These are phyloP conservation scores for Steinernema feltiae DNA, from an alignment of 1,140 invertebrate genomes.

Conservation along the genomic window DNA sequence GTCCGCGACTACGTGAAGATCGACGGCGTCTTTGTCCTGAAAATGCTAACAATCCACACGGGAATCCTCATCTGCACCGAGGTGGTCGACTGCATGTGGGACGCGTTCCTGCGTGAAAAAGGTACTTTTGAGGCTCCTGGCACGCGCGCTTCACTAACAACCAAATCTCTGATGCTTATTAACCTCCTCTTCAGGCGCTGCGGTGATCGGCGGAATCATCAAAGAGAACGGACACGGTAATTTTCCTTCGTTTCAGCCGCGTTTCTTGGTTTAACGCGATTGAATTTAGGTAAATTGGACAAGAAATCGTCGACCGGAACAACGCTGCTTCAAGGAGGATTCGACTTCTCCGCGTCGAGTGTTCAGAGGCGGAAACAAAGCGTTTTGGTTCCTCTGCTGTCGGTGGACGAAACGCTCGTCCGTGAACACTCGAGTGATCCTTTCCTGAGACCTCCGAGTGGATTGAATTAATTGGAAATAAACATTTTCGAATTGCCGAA, in stretches of 20 bases:
- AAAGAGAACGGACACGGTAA: constrained; percentile 26
- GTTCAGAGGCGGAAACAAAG: constrained; percentile 42
- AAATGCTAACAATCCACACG: constrained; percentile 54
- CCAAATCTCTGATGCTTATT: constrained; percentile 1
- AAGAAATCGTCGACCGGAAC: neutral
- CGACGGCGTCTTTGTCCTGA: constrained; percentile 51
- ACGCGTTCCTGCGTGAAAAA: constrained; percentile 34
- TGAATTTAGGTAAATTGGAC: constrained; percentile 15
- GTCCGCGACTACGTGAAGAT: constrained; percentile 54
- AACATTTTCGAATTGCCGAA: too few relatives aligned
- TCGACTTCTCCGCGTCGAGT: constrained; percentile 6
- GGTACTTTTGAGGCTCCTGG: constrained; percentile 16
- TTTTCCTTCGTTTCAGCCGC: neutral
- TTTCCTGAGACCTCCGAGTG: constrained; percentile 23
- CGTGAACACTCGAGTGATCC: neutral
- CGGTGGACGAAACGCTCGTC: constrained; percentile 35
- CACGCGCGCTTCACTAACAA: neutral
- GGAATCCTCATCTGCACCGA: constrained; percentile 48
- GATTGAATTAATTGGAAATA: too few relatives aligned
- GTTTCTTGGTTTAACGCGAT: neutral
- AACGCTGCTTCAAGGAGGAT: neutral
- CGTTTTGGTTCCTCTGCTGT: constrained; percentile 48
- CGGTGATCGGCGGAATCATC: constrained; percentile 16
- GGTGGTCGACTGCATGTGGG: constrained; percentile 47
- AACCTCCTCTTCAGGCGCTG: constrained; percentile 3